Evolutionary conservation across 2,113 vertebrate species (phyloP).

Genomic region (Atrichornis clamosus): DNA sequence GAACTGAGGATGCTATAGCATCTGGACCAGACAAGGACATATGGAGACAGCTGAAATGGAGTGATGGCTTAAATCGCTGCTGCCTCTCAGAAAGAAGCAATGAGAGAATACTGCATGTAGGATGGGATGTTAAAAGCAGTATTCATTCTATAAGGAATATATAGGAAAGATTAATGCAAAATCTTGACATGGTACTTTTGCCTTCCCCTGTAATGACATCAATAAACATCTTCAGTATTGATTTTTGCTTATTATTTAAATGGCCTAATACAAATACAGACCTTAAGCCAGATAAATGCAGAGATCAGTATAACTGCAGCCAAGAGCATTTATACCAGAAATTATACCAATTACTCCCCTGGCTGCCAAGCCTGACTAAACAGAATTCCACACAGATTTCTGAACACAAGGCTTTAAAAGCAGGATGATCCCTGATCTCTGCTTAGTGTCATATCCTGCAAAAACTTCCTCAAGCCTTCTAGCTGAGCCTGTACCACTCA

Average conservation of each 20-base stretch:
- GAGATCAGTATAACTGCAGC: not conserved
- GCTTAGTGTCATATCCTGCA: not conserved
- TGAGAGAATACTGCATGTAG: not conserved
- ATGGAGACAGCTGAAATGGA: not conserved
- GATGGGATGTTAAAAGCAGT: not conserved
- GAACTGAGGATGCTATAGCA: not conserved
- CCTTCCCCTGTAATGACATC: not conserved
- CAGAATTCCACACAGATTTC: not conserved
- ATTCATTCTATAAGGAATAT: not conserved
- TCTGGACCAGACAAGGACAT: not conserved
- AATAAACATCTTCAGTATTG: constrained; percentile 9
- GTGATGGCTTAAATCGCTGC: not conserved
- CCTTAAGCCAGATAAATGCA: constrained; percentile 4
- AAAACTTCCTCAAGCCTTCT: not conserved
- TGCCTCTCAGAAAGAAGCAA: not conserved
- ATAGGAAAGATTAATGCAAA: not conserved
- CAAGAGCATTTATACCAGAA: not conserved
- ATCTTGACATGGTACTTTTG: not conserved
- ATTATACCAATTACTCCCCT: not conserved
- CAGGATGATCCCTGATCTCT: not conserved
- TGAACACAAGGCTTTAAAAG: not conserved
- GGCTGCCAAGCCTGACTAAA: not conserved
- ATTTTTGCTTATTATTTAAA: constrained; percentile 44
- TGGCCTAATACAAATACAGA: not conserved
- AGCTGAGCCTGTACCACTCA: not conserved